Base-by-base conservation (phyloP, 1,140 invertebrate species). In the Drosophila prosaltans region DNA sequence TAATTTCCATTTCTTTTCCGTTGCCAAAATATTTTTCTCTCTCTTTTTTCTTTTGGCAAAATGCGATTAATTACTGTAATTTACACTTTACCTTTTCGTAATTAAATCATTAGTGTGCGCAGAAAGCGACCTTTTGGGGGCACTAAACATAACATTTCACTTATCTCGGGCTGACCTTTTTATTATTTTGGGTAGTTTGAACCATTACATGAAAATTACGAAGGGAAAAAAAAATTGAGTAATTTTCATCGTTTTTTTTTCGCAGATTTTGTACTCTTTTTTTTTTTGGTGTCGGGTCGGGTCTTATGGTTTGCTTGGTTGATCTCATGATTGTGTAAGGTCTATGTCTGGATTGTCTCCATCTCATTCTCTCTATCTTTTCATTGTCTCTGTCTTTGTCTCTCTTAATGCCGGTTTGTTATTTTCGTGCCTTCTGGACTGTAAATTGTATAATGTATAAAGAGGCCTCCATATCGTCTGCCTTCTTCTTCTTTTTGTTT, bases 391-490 rank as follows among this genome's bases (percentile, higher is more conserved):
- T 60, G 2, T 9, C 51, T 63, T 43, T 40, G 36, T 58, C 55
- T 55, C 57, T 62, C 51, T 73, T 16, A 48, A 48, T 48, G 45
- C 4, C 6, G 45, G 8, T 51, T 26, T 51, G 78, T 64, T 75
- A 75, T 36, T 30, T 73, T 69, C 80, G 83, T 88, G 83, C 73
- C 81, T 89, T 89, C 83, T 88, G 83, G 77, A 89, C 83, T 88
- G 83, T 89, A 83, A 88, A 88, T 72, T 61, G 59, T n/a, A 36
- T 21, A 78, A 58, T 78, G 45, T 72, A 36, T 40, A 57, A 70
- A 74, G 55, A 58, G 55, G 32, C 55, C 55, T 58, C 32, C n/a
- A 39, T 16, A 16, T 39, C 21, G 45, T 26, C 21, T 51, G 45
- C 16, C 45, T 36, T 21, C 4, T 36, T 32, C 36, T 21, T 64